Base-by-base conservation (phyloP, 1,140 invertebrate species). In the Calosoma granatense region DNA sequence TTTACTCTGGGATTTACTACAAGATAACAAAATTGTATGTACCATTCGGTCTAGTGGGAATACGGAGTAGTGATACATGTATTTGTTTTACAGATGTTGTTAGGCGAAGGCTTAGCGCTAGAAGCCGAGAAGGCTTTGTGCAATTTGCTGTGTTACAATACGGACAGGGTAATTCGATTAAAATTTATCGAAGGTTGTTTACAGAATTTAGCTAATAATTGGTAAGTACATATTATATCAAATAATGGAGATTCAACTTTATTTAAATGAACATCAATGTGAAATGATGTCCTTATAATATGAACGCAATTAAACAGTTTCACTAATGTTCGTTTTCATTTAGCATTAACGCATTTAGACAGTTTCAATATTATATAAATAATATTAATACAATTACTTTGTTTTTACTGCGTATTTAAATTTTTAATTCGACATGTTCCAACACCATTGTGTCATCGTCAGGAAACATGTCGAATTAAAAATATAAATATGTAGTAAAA, bases 131-230 rank as follows among this genome's bases (percentile, higher is more conserved):
- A 95, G 67, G 90, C 88, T 1, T 71, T 96, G 0, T 90, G 88
- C 63, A 91, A 90, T 64, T 72, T 96, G 1, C 76, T 97, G 1
- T 95, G 92, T 67, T 94, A 88, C 63, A 93, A 88, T 66, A 89
- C 89, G 26, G 90, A 94, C 65, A 84, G 88, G 60, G 76, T 86
- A 51, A 92, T 96, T 54, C 78, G 90, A 23, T 92, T 92, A 68
- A 94, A 94, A 75, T 96, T 97, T 64, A 95, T 97, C 64, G 92
- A 95, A 73, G 92, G 91, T 0, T 96, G 92, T 67, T 75, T 97
- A 22, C 85, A 93, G 61, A 96, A 96, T 74, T 74, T 97, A 41
- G 86, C 90, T 12, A 84, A 83, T 57, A 92, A 95, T 72, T 81
- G 80, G 83, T 86, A 70, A 67, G 65, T 66, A 56, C 56, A 60